Evolutionary conservation across 1,140 invertebrate genomes (phyloP).

Genomic region (Camponotus floridanus): DNA sequence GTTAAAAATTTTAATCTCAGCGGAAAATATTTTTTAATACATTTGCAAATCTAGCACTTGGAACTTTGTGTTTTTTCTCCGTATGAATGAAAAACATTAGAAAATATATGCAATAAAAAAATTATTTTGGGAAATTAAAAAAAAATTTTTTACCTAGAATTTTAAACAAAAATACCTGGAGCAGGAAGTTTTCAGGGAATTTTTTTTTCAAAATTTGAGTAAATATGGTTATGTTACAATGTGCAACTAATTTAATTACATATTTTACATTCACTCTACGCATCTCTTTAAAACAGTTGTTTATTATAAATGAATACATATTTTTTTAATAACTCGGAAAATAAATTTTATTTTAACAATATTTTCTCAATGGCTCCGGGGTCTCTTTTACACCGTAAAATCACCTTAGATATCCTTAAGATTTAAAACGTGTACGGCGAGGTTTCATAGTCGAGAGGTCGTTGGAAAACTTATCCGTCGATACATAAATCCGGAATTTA

Average conservation of each 20-base stretch:
- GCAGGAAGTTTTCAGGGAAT: too few relatives aligned
- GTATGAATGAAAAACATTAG: too few relatives aligned
- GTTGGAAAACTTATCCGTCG: conserved; percentile 51
- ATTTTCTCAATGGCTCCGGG: background rate
- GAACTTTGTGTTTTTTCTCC: too few relatives aligned
- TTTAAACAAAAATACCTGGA: too few relatives aligned
- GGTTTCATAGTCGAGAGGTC: conserved; percentile 22
- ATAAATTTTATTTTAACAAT: conserved; percentile 14
- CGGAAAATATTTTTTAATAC: too few relatives aligned
- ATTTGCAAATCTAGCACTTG: too few relatives aligned
- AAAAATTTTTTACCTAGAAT: too few relatives aligned
- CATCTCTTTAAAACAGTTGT: background rate
- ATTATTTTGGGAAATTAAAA: too few relatives aligned
- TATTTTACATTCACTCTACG: background rate
- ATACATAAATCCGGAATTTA: conserved; percentile 53
- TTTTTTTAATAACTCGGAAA: background rate
- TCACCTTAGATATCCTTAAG: conserved; percentile 16
- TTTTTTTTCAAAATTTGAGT: too few relatives aligned
- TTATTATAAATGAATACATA: background rate
- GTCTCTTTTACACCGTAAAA: background rate
- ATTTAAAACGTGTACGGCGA: conserved; percentile 42
- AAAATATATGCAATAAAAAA: too few relatives aligned
- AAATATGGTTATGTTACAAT: background rate
- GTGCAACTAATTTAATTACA: background rate
- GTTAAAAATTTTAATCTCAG: too few relatives aligned